Evolutionary conservation across 2,888 invertebrate genomes (phyloP).

Genomic region (Oxytorus armatus): DNA sequence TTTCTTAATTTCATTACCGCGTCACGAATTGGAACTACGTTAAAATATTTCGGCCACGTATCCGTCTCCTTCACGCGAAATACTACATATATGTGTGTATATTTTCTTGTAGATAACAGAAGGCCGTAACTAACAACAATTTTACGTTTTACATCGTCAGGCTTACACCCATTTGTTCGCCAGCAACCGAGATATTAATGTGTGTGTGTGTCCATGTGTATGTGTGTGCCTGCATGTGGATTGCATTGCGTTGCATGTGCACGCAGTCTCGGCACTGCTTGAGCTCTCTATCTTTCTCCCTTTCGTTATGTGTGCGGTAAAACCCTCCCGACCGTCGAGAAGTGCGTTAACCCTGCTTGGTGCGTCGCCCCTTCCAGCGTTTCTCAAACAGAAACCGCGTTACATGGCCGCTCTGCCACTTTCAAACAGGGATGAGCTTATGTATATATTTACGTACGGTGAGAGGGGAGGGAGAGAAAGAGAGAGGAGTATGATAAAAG

Average conservation of each 20-base stretch:
- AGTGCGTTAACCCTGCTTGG: slow-evolving; percentile 81
- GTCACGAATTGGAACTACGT: too few relatives aligned
- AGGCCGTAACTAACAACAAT: neutral
- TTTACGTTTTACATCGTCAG: neutral
- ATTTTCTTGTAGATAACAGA: neutral
- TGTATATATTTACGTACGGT: slow-evolving; percentile 1
- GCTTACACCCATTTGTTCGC: neutral
- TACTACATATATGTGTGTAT: neutral
- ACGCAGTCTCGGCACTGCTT: slow-evolving; percentile 3
- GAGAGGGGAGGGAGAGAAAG: neutral
- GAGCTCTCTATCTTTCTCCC: slow-evolving; percentile 32
- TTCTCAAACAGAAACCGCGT: slow-evolving; percentile 76
- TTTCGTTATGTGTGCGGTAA: slow-evolving; percentile 38
- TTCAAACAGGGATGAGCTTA: slow-evolving; percentile 23
- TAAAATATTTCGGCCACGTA: neutral
- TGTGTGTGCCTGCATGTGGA: neutral
- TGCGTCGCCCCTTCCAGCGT: slow-evolving; percentile 82
- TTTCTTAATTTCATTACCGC: too few relatives aligned
- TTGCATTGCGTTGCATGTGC: slow-evolving; percentile 6
- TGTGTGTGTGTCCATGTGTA: neutral
- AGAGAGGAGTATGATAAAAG: slow-evolving; percentile 13
- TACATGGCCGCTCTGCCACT: slow-evolving; percentile 46
- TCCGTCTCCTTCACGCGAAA: neutral
- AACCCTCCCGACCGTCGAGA: slow-evolving; percentile 60
- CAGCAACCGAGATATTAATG: neutral